Percentiles rank a stretch among this genome's conserved stretches.
phyloP scores from a whole-genome alignment of 1,140 invertebrate genomes.

The Diploscapter pachys region DNA sequence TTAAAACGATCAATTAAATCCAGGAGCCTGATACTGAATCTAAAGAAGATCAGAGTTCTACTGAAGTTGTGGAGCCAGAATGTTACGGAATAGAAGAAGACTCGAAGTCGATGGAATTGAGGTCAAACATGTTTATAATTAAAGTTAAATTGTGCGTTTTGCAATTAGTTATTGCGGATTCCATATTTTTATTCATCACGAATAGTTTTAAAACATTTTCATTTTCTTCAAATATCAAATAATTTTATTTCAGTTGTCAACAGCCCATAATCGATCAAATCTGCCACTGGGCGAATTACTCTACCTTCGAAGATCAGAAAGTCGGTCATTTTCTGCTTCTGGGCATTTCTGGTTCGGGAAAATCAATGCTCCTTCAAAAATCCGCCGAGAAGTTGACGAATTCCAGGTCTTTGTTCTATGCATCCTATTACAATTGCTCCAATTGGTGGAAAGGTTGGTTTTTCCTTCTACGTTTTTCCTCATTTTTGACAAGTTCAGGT shows the following conservation, averaged over 20 bases:
- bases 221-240: background rate
- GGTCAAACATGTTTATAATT: no score
- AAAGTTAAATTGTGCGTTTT: no score
- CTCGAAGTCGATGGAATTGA: no score
- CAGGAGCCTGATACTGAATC: no score
- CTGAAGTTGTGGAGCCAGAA: no score
- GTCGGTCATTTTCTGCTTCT: constrained; percentile 13
- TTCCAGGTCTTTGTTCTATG: constrained; percentile 7
- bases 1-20: no score
- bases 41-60: no score
- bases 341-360: constrained; percentile 31
- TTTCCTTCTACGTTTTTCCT: background rate
- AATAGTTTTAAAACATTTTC: background rate
- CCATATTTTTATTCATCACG: background rate
- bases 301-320: constrained; percentile 8
- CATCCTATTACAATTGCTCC: constrained; percentile 30
- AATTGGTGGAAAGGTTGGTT: constrained; percentile 36
- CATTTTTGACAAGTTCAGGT: constrained; percentile 26
- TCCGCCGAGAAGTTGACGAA: constrained; percentile 2
- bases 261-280: background rate
- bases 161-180: background rate
- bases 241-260: background rate
- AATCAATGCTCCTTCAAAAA: constrained; percentile 25
- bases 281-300: background rate
- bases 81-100: no score